A percentile compares a stretch with the other conserved stretches of the same genome.
Conservation (phyloP, 2,888 invertebrate genomes). For the Callimorpha dominula region DNA sequence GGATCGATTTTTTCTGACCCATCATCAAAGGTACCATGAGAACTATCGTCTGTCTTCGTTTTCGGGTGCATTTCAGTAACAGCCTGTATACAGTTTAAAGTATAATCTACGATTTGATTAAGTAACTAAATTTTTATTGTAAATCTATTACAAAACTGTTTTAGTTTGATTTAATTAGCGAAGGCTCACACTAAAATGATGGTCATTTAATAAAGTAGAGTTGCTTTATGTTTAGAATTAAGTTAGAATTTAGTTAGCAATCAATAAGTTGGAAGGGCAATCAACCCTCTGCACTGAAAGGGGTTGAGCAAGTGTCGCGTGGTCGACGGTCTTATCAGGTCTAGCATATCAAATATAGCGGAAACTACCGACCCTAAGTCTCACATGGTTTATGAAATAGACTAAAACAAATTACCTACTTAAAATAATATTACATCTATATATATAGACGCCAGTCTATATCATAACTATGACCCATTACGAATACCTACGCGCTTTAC, state of each 20-base stretch:
- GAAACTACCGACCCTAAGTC: conserved; percentile 71
- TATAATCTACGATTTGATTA: background rate
- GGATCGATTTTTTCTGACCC: too few relatives aligned
- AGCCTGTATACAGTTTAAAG: background rate
- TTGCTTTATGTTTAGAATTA: conserved; percentile 68
- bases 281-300: conserved; percentile 77
- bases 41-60: too few relatives aligned
- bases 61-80: too few relatives aligned
- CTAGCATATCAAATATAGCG: conserved; percentile 82
- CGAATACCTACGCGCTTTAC: background rate
- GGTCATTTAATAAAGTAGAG: background rate
- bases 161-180: background rate
- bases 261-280: conserved; percentile 85
- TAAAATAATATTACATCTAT: conserved; percentile 7
- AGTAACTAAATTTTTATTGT: conserved; percentile 6
- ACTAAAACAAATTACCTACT: conserved; percentile 12
- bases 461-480: conserved; percentile 33
- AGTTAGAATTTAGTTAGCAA: conserved; percentile 78
- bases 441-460: conserved; percentile 7
- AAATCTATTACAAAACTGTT: background rate
- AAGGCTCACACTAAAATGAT: background rate
- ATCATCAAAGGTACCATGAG: too few relatives aligned
- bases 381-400: conserved; percentile 51
- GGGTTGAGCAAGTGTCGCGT: conserved; percentile 84
- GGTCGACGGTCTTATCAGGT: conserved; percentile 78